phyloP scores from a whole-genome alignment of 2,888 invertebrate species.

The Diloba caeruleocephala region DNA sequence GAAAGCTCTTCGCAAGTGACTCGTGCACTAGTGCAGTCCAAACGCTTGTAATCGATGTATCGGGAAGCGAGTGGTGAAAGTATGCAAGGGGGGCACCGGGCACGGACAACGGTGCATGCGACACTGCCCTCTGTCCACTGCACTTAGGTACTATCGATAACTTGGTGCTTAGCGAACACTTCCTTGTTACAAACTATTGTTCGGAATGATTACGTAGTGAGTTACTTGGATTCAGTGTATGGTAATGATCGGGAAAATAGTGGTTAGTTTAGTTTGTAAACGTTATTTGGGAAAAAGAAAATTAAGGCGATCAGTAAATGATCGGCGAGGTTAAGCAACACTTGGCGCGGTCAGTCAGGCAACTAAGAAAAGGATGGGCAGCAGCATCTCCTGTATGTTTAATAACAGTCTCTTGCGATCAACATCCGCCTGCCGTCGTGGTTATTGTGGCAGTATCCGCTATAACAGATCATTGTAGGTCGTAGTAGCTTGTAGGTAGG shows the following conservation, averaged over 20 bases:
- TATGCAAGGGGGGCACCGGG: conserved; percentile 80
- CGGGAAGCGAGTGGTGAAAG: conserved; percentile 83
- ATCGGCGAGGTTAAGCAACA: too few relatives aligned
- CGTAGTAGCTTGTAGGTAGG: too few relatives aligned
- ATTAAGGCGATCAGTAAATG: too few relatives aligned
- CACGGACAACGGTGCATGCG: conserved; percentile 77
- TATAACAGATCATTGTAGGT: too few relatives aligned
- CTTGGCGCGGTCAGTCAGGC: too few relatives aligned
- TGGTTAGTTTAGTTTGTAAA: not conserved
- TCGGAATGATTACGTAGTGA: conserved; percentile 50
- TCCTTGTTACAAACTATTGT: conserved; percentile 58
- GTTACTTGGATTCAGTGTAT: conserved; percentile 27
- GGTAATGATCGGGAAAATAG: conserved; percentile 17
- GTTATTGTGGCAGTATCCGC: too few relatives aligned
- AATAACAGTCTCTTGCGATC: too few relatives aligned
- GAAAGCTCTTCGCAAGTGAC: conserved; percentile 52
- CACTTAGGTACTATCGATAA: conserved; percentile 59
- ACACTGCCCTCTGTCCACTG: conserved; percentile 84
- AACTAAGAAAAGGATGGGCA: too few relatives aligned
- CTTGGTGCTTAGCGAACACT: conserved; percentile 50
- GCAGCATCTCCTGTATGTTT: too few relatives aligned
- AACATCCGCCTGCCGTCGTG: too few relatives aligned
- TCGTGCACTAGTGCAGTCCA: conserved; percentile 60
- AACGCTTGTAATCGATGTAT: conserved; percentile 73
- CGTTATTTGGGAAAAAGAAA: too few relatives aligned